Conservation (phyloP, 2,888 invertebrate species). For the Trissolcus brochymenae region DNA sequence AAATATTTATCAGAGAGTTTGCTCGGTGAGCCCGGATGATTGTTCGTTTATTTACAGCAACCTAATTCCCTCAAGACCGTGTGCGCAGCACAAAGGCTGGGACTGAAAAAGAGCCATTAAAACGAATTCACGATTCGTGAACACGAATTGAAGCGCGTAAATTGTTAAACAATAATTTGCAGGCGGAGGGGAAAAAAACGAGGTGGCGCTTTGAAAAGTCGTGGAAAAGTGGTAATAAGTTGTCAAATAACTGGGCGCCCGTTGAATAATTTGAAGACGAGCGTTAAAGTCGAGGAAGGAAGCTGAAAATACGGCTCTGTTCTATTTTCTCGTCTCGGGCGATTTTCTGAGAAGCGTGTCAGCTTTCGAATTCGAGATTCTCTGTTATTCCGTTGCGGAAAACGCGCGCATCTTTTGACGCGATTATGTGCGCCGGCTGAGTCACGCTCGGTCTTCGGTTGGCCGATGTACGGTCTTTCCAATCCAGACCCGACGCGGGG, state of each 20-base stretch:
- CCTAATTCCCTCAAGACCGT: neutral
- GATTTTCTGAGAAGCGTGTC: constrained; percentile 42
- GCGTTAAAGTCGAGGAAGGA: constrained; percentile 36
- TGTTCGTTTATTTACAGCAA: constrained; percentile 12
- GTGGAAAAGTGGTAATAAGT: constrained; percentile 38
- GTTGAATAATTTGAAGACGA: constrained; percentile 40
- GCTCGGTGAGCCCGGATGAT: neutral
- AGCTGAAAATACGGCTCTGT: constrained; percentile 41
- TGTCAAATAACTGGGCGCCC: constrained; percentile 40
- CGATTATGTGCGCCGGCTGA: constrained; percentile 47
- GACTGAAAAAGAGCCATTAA: constrained; percentile 19
- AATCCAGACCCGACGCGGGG: constrained; percentile 32
- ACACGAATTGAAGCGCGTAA: constrained; percentile 24
- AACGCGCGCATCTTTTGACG: constrained; percentile 51
- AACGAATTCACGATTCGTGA: constrained; percentile 19
- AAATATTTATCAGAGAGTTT: neutral
- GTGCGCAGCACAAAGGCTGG: too few species aligned
- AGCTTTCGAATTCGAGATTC: constrained; percentile 49
- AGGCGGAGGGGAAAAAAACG: neutral
- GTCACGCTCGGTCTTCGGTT: constrained; percentile 35
- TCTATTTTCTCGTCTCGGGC: constrained; percentile 37
- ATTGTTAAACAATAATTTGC: constrained; percentile 31
- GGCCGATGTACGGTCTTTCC: constrained; percentile 46
- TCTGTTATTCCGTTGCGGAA: constrained; percentile 51
- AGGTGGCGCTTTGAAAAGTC: constrained; percentile 5